Percentiles rank a stretch among this genome's conserved stretches.
Evolutionary conservation across 2,113 vertebrate species (phyloP).

Genomic region (Peromyscus maniculatus): DNA sequence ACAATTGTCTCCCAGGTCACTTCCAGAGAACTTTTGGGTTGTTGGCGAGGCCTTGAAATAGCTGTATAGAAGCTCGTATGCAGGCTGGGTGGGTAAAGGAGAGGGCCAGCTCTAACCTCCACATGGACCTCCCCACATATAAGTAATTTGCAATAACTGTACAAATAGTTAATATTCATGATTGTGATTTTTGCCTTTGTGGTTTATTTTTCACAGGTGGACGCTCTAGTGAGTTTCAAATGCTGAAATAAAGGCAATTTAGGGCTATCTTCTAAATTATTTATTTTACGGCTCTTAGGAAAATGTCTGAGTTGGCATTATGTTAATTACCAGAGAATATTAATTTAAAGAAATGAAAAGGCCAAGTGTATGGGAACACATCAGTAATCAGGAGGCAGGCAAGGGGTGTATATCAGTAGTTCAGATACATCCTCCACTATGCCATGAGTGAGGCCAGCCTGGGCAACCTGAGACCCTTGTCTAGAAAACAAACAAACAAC

Average conservation of each 20-base stretch:
- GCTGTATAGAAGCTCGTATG: neutral
- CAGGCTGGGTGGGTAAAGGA: neutral
- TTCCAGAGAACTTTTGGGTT: conserved; percentile 35
- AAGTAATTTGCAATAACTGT: neutral
- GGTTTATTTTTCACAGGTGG: conserved; percentile 61
- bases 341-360: neutral
- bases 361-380: too few relatives aligned
- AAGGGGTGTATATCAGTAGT: neutral
- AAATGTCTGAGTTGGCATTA: neutral
- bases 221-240: conserved; percentile 15
- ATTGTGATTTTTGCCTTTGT: neutral
- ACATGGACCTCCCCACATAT: neutral
- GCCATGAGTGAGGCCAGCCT: neutral
- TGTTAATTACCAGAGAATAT: conserved; percentile 17
- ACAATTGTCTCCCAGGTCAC: neutral
- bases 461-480: neutral
- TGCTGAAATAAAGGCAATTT: conserved; percentile 33
- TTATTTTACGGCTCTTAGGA: neutral
- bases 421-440: neutral
- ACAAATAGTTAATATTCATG: neutral
- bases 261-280: neutral
- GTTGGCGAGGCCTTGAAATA: neutral
- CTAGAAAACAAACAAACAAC: neutral
- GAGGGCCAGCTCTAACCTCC: neutral
- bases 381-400: neutral